phyloP scores from a whole-genome alignment of 2,113 vertebrate species.

The Egretta garzetta region DNA sequence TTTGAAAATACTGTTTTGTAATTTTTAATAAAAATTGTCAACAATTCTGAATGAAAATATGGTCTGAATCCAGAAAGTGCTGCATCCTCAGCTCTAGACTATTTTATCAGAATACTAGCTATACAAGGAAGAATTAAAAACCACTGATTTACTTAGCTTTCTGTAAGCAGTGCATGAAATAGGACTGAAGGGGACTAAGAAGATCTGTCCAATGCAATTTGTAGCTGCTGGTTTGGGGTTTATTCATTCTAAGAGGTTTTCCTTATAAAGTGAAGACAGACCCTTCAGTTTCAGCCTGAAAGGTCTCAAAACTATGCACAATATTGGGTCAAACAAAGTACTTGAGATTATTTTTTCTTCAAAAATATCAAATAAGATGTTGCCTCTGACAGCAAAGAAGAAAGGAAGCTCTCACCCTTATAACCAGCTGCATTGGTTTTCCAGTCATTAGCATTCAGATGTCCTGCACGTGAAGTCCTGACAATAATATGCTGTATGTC shows the following conservation, averaged over 20 bases:
- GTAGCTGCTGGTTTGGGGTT: neutral
- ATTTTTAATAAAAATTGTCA: neutral
- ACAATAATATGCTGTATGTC: slow-evolving; percentile 99
- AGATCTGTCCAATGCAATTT: neutral
- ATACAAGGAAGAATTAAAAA: neutral
- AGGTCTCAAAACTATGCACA: neutral
- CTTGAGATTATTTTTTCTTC: neutral
- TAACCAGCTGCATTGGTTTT: slow-evolving; percentile 99
- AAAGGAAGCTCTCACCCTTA: slow-evolving; percentile 86
- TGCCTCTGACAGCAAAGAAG: slow-evolving; percentile 61
- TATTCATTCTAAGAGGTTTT: neutral
- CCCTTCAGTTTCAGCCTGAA: neutral
- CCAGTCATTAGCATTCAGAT: slow-evolving; percentile 98
- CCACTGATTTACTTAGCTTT: neutral
- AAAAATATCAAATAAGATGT: slow-evolving; percentile 51
- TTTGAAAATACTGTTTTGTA: neutral
- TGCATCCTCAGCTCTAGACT: neutral
- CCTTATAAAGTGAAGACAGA: neutral
- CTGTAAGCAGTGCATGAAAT: neutral
- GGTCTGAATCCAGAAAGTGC: neutral
- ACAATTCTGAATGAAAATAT: neutral
- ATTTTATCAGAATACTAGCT: neutral
- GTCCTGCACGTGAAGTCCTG: slow-evolving; percentile 94
- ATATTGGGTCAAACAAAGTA: neutral
- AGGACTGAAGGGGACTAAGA: neutral